Evolutionary conservation across 2,113 vertebrate species (phyloP), one percentile per base, ranked within the genome.

Genomic region (Seriola aureovittata): DNA sequence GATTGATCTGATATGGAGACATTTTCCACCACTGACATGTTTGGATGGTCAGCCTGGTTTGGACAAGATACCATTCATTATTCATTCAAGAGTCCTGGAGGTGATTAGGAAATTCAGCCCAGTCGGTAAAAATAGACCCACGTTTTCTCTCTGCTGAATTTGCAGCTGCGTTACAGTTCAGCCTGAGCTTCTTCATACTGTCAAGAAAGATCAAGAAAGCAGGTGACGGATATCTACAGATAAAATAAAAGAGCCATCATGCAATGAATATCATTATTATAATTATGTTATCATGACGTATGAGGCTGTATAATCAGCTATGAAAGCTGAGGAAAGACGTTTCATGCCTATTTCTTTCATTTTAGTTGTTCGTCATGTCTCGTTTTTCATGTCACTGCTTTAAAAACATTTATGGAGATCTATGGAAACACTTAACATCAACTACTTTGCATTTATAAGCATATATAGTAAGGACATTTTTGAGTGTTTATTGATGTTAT

Each of bases 31-130:
- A 13, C 40, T 13, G 42, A n/a, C 29, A 40, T 57, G 65, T 66
- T 64, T 40, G 38, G 48, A 60, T 12, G 40, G n/a, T 65, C 36
- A 1, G 64, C 36, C 23, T 9, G 38, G 6, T 80, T 75, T 54
- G n/a, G 50, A 86, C 57, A 63, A 32, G 77, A 70, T 17, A 21
- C 0, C 0, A 42, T 78, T 89, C 74, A 72, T 85, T 87, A 88
- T 85, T 86, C 70, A 84, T 81, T 64, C 81, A 67, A 68, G 72
- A 90, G 36, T 85, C 70, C 46, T 54, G 78, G 59, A 77, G 58
- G 63, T 80, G 75, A 86, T 89, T 75, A 72, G 73, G 65, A 79
- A 83, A 84, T 80, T 82, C 75, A 78, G 75, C 64, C 55, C 17
- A 21, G 57, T 52, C 48, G 44, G 71, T 52, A 86, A 90, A 92